phyloP scores from a whole-genome alignment of 1,140 invertebrate species.

The Parasteatoda tepidariorum region DNA sequence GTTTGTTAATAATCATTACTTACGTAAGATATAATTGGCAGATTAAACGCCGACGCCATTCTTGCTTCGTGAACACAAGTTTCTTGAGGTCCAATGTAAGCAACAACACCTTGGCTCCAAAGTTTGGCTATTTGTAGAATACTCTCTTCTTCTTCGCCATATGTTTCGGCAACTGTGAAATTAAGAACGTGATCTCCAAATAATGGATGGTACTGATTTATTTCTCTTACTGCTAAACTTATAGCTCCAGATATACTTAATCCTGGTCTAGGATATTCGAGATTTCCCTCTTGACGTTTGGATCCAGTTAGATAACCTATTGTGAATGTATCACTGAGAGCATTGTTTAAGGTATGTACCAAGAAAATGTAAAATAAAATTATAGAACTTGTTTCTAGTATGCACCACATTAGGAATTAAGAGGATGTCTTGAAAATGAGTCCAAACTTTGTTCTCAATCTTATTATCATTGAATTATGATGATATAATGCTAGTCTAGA shows the following conservation, averaged over 20 bases:
- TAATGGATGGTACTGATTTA: constrained; percentile 65
- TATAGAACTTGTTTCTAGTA: background rate
- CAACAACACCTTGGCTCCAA: constrained; percentile 87
- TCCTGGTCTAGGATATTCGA: constrained; percentile 82
- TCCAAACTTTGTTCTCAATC: too few relatives aligned
- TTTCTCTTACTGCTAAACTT: constrained; percentile 76
- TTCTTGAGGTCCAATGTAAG: constrained; percentile 94
- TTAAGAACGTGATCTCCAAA: constrained; percentile 72
- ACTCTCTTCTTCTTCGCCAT: constrained; percentile 87
- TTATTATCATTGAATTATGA: too few relatives aligned
- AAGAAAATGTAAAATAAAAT: background rate
- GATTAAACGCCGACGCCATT: constrained; percentile 93
- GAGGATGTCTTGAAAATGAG: too few relatives aligned
- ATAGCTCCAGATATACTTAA: constrained; percentile 84
- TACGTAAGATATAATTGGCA: constrained; percentile 79
- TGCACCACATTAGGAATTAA: too few relatives aligned
- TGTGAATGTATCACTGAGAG: constrained; percentile 61
- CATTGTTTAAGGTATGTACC: background rate
- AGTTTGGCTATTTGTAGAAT: constrained; percentile 86
- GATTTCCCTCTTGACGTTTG: constrained; percentile 78
- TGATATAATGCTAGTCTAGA: too few relatives aligned
- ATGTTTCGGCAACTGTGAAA: constrained; percentile 91
- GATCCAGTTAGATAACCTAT: constrained; percentile 75
- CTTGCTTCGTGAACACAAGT: constrained; percentile 93
- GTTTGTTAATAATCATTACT: too few relatives aligned